These are phyloP conservation scores for Pseudochirops cupreus DNA, from an alignment of 2,797 vertebrate genomes.

Conservation along the genomic window DNA sequence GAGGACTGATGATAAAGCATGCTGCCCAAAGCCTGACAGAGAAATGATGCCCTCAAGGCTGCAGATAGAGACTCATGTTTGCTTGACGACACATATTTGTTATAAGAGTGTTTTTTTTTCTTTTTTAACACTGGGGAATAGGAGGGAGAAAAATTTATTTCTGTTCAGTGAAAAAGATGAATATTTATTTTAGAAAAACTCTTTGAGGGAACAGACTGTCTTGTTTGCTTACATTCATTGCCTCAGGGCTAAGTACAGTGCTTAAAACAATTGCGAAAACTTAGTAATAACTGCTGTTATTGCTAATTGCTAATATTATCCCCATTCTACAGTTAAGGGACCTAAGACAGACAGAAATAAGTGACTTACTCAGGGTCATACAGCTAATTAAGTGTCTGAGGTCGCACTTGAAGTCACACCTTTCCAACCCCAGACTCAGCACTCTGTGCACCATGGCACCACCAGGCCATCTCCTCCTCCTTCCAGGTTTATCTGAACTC, in stretches of 20 bases:
- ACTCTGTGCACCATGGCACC: no score
- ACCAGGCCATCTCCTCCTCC: neutral
- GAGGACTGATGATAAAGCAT: no score
- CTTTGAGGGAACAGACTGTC: neutral
- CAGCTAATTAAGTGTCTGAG: neutral
- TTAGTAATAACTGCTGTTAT: neutral
- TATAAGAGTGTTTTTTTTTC: neutral
- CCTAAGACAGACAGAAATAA: neutral
- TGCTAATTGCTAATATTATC: neutral
- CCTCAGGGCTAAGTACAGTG: neutral
- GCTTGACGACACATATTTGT: neutral
- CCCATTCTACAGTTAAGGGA: neutral
- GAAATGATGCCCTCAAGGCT: no score
- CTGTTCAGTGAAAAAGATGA: no score
- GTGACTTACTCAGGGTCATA: neutral
- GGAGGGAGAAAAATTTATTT: neutral
- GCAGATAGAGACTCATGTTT: no score
- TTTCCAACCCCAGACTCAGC: neutral
- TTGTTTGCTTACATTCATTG: neutral
- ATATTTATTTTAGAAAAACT: neutral
- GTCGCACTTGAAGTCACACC: neutral
- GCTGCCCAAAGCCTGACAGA: neutral
- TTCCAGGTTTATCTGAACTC: neutral
- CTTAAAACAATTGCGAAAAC: neutral
- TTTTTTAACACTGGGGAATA: neutral